phyloP scores from a whole-genome alignment of 2,888 invertebrate genomes.

The Pandemis heparana region DNA sequence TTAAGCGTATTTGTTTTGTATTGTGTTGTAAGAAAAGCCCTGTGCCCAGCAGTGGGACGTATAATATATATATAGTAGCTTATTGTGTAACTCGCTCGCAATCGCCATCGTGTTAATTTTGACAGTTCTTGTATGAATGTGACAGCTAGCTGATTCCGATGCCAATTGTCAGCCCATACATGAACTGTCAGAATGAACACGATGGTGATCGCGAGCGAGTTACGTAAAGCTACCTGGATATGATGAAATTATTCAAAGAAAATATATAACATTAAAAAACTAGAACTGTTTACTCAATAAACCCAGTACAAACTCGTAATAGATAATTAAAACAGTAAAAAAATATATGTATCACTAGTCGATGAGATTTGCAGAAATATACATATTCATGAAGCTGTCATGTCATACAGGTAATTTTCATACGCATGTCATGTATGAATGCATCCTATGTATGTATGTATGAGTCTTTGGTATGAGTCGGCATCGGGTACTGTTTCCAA shows the following conservation, averaged over 20 bases:
- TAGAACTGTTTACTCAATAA: not conserved
- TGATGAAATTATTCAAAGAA: not conserved
- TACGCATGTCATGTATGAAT: slow-evolving; percentile 38
- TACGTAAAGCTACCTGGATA: too few species aligned
- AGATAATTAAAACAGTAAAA: slow-evolving; percentile 5
- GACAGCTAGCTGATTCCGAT: too few species aligned
- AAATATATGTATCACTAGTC: slow-evolving; percentile 15
- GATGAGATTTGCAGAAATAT: slow-evolving; percentile 21
- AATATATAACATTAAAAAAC: not conserved
- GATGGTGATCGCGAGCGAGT: too few species aligned
- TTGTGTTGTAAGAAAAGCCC: too few species aligned
- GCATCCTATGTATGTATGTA: slow-evolving; percentile 20
- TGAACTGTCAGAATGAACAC: too few species aligned
- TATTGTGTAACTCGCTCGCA: too few species aligned
- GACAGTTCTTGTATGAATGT: too few species aligned
- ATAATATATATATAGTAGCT: too few species aligned
- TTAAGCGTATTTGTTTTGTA: too few species aligned
- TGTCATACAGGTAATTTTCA: slow-evolving; percentile 41
- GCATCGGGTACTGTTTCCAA: slow-evolving; percentile 24
- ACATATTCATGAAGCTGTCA: slow-evolving; percentile 35
- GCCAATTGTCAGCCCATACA: too few species aligned
- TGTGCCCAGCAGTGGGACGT: too few species aligned
- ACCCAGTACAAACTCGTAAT: not conserved
- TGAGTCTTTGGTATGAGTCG: slow-evolving; percentile 17
- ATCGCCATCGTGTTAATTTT: too few species aligned